Percentiles rank a stretch among this genome's conserved stretches.
Conservation (phyloP, 2,797 vertebrate genomes). For the Eulemur mongoz region DNA sequence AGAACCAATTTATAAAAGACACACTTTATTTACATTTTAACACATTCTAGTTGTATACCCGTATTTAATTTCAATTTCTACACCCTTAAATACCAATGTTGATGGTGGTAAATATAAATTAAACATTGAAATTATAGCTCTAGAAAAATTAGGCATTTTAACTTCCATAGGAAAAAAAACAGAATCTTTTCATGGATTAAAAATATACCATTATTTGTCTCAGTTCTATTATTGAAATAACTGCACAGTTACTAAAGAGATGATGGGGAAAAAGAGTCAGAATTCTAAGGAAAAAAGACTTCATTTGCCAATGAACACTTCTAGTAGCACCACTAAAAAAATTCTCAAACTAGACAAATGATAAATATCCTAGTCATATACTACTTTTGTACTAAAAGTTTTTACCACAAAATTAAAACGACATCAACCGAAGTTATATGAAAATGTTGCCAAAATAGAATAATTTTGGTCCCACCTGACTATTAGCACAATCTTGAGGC, state of each 20-base stretch:
- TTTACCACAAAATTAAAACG: conserved; percentile 20
- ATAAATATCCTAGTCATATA: background rate
- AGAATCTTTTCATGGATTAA: background rate
- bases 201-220: background rate
- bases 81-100: background rate
- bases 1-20: background rate
- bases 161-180: background rate
- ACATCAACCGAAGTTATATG: background rate
- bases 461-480: conserved; percentile 2
- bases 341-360: background rate
- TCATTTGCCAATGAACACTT: background rate
- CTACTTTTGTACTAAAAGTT: conserved; percentile 17
- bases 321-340: background rate
- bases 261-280: background rate
- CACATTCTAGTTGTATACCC: background rate
- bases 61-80: conserved; percentile 16
- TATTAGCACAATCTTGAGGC: conserved; percentile 14
- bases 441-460: background rate
- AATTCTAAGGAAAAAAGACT: background rate
- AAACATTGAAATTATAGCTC: background rate
- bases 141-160: conserved; percentile 1
- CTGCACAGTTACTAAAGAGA: background rate
- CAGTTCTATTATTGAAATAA: background rate
- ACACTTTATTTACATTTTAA: background rate
- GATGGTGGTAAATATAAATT: background rate